A percentile compares a stretch with the other conserved stretches of the same genome.
phyloP scores from a whole-genome alignment of 1,140 invertebrate genomes.

The Eumeta japonica region DNA sequence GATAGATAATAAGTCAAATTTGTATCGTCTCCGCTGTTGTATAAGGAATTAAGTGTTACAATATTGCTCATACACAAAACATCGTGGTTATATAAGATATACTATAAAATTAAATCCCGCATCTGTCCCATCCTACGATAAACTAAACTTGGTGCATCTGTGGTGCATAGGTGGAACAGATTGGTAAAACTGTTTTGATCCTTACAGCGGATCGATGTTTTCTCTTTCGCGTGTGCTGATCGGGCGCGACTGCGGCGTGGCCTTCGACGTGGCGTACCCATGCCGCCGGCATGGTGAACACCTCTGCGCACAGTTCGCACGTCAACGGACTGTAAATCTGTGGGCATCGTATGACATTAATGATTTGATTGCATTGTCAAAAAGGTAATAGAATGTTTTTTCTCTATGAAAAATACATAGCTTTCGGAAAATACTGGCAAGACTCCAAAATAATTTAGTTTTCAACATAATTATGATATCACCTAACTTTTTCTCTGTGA shows the following conservation, averaged over 20 bases:
- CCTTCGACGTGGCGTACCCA: conserved; percentile 79
- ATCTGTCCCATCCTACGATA: no score
- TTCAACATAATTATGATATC: no score
- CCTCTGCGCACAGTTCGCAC: conserved; percentile 80
- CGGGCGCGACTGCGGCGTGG: conserved; percentile 58
- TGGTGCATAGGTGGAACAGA: no score
- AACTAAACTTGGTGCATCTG: neutral
- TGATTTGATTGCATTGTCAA: conserved; percentile 1
- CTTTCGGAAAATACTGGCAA: no score
- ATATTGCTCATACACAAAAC: no score
- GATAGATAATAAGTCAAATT: no score
- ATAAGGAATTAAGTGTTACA: neutral
- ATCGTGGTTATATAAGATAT: no score
- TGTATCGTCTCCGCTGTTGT: neutral
- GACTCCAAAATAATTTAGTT: no score
- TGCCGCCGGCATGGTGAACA: conserved; percentile 76
- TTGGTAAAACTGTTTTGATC: no score
- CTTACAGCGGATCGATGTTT: conserved; percentile 53
- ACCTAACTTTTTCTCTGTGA: no score
- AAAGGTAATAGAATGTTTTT: neutral
- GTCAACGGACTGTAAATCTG: conserved; percentile 70
- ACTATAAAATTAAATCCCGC: no score
- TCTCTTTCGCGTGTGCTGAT: conserved; percentile 53
- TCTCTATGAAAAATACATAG: no score
- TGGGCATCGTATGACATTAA: conserved; percentile 6